Percentiles rank a stretch among this genome's conserved stretches.
phyloP scores from a whole-genome alignment of 2,113 vertebrate genomes.

The Coregonus clupeaformis region DNA sequence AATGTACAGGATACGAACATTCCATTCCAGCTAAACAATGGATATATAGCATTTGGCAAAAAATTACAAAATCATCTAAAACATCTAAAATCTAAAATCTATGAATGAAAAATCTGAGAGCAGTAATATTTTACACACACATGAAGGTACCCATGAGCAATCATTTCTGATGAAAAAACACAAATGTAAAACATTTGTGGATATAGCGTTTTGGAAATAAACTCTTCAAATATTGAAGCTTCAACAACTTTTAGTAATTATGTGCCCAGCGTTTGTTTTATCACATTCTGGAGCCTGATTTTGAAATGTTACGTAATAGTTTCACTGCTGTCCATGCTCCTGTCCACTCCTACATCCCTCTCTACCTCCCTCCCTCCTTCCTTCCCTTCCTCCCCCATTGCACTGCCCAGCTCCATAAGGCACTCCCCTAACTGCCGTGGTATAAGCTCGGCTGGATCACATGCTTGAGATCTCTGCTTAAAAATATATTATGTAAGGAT shows the following conservation, averaged over 20 bases:
- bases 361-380: slow-evolving; percentile 12
- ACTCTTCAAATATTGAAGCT: not conserved
- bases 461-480: slow-evolving; percentile 42
- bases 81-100: too few species aligned
- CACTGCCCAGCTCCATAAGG: slow-evolving; percentile 51
- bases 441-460: slow-evolving; percentile 48
- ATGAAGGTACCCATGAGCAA: too few species aligned
- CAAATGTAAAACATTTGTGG: too few species aligned
- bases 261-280: not conserved
- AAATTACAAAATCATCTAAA: too few species aligned
- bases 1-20: too few species aligned
- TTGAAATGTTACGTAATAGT: slow-evolving; percentile 3
- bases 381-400: slow-evolving; percentile 45
- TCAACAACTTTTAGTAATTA: not conserved
- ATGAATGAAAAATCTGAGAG: too few species aligned
- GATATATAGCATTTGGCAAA: too few species aligned
- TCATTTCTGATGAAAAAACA: too few species aligned
- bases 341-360: slow-evolving; percentile 43
- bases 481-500: slow-evolving; percentile 36
- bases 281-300: not conserved
- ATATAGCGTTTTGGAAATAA: too few species aligned
- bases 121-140: too few species aligned
- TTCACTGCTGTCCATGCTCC: slow-evolving; percentile 37
- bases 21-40: too few species aligned
- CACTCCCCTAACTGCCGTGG: slow-evolving; percentile 51